phyloP scores from a whole-genome alignment of 2,888 invertebrate species.

The Phytoseiulus persimilis region DNA sequence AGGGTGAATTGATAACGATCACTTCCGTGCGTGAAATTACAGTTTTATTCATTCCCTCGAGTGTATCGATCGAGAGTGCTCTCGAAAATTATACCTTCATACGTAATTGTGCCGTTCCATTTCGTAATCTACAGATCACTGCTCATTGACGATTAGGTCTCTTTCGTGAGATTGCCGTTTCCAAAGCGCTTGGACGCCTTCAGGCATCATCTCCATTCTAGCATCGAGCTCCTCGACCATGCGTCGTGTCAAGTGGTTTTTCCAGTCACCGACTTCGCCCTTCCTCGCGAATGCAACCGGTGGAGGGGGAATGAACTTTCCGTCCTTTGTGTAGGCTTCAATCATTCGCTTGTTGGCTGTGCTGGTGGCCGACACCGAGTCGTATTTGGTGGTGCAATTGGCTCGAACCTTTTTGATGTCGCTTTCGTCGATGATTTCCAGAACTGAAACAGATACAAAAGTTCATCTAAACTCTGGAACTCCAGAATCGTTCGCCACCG shows the following conservation, averaged over 20 bases:
- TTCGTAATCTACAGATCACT: background rate
- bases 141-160: background rate
- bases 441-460: background rate
- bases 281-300: background rate
- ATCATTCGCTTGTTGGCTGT: background rate
- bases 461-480: background rate
- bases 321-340: conserved; percentile 12
- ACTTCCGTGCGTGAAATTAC: no score
- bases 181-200: conserved; percentile 17
- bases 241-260: background rate
- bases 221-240: conserved; percentile 23
- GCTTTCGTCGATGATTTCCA: conserved; percentile 7
- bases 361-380: background rate
- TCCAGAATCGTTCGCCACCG: no score
- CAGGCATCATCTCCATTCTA: background rate
- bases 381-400: background rate
- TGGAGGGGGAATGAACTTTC: background rate
- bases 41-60: no score
- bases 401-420: background rate
- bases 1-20: no score
- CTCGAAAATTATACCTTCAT: no score
- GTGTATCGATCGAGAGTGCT: no score
- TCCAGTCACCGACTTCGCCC: conserved; percentile 11
- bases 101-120: background rate
- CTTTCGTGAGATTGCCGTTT: background rate